Percentiles rank a stretch among this genome's conserved stretches.
Evolutionary conservation across 2,113 vertebrate genomes (phyloP).

Genomic region (Macaca mulatta): DNA sequence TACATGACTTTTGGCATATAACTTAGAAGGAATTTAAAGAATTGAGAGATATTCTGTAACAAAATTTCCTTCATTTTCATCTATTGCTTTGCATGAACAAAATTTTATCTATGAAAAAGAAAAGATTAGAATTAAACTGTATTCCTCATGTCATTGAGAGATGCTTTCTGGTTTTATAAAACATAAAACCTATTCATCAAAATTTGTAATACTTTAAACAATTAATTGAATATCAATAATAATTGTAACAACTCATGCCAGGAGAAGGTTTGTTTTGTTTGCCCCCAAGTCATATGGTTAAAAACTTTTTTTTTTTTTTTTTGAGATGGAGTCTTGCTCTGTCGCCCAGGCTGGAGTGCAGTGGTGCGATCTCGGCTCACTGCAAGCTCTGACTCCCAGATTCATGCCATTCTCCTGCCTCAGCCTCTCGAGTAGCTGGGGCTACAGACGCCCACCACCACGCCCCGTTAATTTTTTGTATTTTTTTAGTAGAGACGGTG

Average conservation of each 20-base stretch:
- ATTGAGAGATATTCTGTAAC: not conserved
- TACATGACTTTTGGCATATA: not conserved
- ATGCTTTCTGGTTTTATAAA: not conserved
- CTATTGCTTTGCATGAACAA: not conserved
- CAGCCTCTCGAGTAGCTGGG: too few relatives aligned
- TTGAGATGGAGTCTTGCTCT: too few relatives aligned
- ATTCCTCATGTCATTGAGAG: not conserved
- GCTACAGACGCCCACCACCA: rapidly evolving
- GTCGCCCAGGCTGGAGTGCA: too few relatives aligned
- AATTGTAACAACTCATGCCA: not conserved
- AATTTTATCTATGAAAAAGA: not conserved
- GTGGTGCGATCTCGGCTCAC: too few relatives aligned
- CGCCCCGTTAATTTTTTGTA: too few relatives aligned
- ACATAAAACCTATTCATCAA: not conserved
- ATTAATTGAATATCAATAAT: not conserved
- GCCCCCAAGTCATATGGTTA: too few relatives aligned
- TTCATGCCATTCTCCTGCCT: too few relatives aligned
- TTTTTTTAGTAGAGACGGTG: too few relatives aligned
- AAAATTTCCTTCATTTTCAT: not conserved
- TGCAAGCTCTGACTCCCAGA: too few relatives aligned
- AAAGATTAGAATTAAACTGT: not conserved
- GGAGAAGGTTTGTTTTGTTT: not conserved
- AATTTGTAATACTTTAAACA: not conserved
- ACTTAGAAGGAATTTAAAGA: not conserved
- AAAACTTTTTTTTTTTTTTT: too few relatives aligned